phyloP scores from a whole-genome alignment of 2,797 vertebrate species.

The Pseudocheirus occidentalis region DNA sequence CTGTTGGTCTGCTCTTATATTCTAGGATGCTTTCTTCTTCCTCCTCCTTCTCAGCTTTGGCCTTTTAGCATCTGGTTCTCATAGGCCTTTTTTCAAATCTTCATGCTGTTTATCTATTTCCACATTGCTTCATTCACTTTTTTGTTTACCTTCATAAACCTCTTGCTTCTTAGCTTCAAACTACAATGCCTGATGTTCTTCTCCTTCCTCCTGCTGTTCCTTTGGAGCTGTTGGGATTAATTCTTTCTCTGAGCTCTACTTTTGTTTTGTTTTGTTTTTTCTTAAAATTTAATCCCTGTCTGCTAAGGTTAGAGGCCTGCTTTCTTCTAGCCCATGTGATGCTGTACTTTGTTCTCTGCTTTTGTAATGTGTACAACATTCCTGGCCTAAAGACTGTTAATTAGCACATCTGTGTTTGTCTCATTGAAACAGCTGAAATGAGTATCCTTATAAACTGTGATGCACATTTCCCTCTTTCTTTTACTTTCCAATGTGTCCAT shows the following conservation, averaged over 20 bases:
- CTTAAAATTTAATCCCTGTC: conserved; percentile 1
- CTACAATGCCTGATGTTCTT: neutral
- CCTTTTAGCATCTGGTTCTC: neutral
- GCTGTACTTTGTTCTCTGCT: neutral
- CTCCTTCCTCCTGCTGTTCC: neutral
- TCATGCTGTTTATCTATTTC: neutral
- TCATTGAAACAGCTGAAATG: conserved; percentile 34
- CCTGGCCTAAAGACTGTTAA: neutral
- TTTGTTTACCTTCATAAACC: neutral
- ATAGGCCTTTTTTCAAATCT: conserved; percentile 1
- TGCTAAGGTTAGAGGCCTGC: neutral
- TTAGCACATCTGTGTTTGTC: neutral
- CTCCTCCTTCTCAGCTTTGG: accelerated
- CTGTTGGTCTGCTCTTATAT: neutral
- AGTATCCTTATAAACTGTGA: conserved; percentile 38
- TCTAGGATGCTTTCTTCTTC: neutral
- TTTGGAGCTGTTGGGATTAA: neutral
- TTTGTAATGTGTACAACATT: neutral
- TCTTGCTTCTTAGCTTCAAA: neutral
- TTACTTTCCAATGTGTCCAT: conserved; percentile 51
- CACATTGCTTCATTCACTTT: neutral
- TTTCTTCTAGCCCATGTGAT: neutral
- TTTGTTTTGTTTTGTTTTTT: neutral
- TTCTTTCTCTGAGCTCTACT: neutral
- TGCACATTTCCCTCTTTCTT: conserved; percentile 60